phyloP scores from a whole-genome alignment of 2,113 vertebrate genomes.

The Craseonycteris thonglongyai region DNA sequence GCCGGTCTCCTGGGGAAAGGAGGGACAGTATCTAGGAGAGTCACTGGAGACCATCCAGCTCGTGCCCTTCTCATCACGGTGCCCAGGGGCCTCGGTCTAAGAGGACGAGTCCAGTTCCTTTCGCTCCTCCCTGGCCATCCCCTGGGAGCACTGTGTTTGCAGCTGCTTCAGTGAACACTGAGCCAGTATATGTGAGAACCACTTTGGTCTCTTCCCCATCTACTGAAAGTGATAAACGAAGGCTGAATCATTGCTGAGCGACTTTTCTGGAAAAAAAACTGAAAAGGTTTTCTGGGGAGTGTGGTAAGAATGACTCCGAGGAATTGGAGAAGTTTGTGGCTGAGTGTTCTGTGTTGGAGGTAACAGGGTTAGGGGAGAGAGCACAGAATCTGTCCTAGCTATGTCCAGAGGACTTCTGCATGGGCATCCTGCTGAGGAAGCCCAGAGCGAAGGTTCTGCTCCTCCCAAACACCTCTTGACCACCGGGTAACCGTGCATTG shows the following conservation, averaged over 20 bases:
- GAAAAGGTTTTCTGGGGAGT: neutral
- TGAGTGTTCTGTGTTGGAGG: neutral
- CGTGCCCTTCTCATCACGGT: accelerated
- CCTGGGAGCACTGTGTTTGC: neutral
- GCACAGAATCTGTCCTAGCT: neutral
- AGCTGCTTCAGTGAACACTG: neutral
- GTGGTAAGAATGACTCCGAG: neutral
- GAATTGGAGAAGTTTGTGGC: neutral
- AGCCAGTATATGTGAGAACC: neutral
- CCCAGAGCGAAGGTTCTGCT: neutral
- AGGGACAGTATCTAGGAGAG: neutral
- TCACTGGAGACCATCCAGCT: neutral
- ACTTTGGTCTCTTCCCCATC: neutral
- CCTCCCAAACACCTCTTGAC: neutral
- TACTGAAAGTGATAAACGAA: neutral
- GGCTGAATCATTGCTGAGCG: neutral
- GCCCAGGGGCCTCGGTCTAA: neutral
- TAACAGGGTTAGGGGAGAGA: neutral
- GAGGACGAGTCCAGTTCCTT: neutral
- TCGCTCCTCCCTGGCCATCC: neutral
- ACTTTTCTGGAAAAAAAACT: neutral
- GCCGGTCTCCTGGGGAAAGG: neutral
- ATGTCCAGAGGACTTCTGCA: neutral
- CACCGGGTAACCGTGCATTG: accelerated
- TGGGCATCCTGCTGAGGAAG: neutral